Evolutionary conservation across 1,140 invertebrate genomes (phyloP).

Genomic region (Hyphantria cunea): DNA sequence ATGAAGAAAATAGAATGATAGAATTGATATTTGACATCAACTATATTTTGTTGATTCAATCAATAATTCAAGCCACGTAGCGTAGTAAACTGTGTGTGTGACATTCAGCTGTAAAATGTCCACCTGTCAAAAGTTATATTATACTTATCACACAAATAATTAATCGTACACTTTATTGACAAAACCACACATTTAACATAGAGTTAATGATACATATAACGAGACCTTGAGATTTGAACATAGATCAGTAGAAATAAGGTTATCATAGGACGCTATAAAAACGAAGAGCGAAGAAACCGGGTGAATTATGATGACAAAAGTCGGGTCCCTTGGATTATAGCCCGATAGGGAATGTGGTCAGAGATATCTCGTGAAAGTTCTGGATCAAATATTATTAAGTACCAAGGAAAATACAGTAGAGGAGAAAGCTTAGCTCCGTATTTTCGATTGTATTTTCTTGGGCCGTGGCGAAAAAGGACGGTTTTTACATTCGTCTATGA

Average conservation of each 20-base stretch:
- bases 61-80: background rate
- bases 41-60: background rate
- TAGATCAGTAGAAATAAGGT: background rate
- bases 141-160: too few species aligned
- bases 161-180: too few species aligned
- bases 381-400: slow-evolving; percentile 6
- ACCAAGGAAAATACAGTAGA: background rate
- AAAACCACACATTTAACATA: too few species aligned
- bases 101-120: too few species aligned
- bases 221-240: too few species aligned
- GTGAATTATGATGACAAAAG: slow-evolving; percentile 21
- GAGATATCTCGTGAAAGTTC: slow-evolving; percentile 4
- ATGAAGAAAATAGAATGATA: background rate
- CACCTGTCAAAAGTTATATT: too few species aligned
- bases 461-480: background rate
- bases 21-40: background rate
- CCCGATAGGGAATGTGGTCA: slow-evolving; percentile 18
- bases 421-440: background rate
- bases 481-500: background rate
- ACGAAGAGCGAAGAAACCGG: slow-evolving; percentile 9
- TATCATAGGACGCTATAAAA: too few species aligned
- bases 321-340: slow-evolving; percentile 7
- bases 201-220: too few species aligned
- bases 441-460: background rate
- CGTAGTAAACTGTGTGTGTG: background rate